Conservation (phyloP, 2,888 invertebrate genomes). For the Lasioglossum villosulum region DNA sequence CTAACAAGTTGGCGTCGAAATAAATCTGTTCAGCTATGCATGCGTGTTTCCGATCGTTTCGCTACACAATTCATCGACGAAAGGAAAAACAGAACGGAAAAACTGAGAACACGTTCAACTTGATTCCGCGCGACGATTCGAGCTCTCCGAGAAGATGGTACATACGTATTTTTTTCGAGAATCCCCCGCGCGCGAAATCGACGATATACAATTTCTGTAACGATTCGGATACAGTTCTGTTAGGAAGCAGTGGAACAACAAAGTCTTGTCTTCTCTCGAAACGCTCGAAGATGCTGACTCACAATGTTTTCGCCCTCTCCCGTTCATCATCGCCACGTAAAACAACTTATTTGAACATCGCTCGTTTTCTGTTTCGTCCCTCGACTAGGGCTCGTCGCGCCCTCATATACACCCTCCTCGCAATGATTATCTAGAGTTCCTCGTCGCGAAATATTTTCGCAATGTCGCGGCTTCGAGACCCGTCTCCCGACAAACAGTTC, state of each 20-base stretch:
- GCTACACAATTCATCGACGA: constrained; percentile 17
- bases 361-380: constrained; percentile 29
- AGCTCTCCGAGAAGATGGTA: constrained; percentile 49
- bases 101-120: constrained; percentile 55
- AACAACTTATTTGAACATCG: constrained; percentile 8
- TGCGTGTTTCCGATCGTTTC: constrained; percentile 41
- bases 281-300: constrained; percentile 48
- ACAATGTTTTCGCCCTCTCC: not conserved
- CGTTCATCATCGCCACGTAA: not conserved
- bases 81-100: constrained; percentile 38
- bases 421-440: constrained; percentile 68
- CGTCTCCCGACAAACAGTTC: constrained; percentile 13
- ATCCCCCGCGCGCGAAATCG: not conserved
- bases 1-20: constrained; percentile 40
- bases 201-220: not conserved
- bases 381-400: constrained; percentile 16
- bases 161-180: not conserved
- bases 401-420: constrained; percentile 40
- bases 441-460: constrained; percentile 40
- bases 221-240: constrained; percentile 7
- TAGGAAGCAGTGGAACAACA: not conserved
- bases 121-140: constrained; percentile 25
- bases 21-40: constrained; percentile 48
- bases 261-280: constrained; percentile 39
- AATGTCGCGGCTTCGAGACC: constrained; percentile 51